Conservation (phyloP, 2,113 vertebrate genomes). For the Lophius piscatorius region DNA sequence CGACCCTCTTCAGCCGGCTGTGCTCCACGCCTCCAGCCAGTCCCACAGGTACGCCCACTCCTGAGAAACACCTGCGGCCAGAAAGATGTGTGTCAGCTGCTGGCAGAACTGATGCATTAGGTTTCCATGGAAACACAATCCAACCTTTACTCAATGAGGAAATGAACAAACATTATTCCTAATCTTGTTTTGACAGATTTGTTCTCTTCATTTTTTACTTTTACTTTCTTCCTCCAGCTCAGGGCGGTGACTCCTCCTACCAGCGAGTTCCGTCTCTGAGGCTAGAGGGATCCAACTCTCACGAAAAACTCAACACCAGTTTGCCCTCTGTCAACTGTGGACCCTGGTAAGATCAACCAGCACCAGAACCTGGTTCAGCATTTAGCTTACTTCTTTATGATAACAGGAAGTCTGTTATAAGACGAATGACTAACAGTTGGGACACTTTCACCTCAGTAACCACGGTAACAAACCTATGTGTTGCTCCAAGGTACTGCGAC, state of each 20-base stretch:
- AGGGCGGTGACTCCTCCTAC: constrained; percentile 77
- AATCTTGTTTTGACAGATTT: background rate
- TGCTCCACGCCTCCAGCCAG: constrained; percentile 88
- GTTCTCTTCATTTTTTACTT: background rate
- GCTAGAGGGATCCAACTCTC: constrained; percentile 86
- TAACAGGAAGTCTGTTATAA: too few relatives aligned
- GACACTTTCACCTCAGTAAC: background rate
- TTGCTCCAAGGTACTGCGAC: constrained; percentile 78
- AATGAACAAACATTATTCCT: background rate
- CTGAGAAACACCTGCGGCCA: background rate
- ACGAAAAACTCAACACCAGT: constrained; percentile 96
- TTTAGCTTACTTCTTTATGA: too few relatives aligned
- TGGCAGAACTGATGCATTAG: background rate
- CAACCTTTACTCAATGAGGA: background rate
- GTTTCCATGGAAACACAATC: background rate
- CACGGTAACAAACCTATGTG: background rate
- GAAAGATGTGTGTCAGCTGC: background rate
- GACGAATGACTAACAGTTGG: too few relatives aligned
- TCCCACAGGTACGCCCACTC: constrained; percentile 72
- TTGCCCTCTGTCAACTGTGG: constrained; percentile 92
- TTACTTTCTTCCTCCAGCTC: constrained; percentile 40
- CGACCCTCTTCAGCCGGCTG: constrained; percentile 84
- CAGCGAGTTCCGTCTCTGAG: constrained; percentile 85
- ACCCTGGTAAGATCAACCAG: constrained; percentile 63
- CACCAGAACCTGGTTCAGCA: too few relatives aligned